Base-by-base conservation (phyloP, 2,888 invertebrate species). In the Eurytoma adleriae region DNA sequence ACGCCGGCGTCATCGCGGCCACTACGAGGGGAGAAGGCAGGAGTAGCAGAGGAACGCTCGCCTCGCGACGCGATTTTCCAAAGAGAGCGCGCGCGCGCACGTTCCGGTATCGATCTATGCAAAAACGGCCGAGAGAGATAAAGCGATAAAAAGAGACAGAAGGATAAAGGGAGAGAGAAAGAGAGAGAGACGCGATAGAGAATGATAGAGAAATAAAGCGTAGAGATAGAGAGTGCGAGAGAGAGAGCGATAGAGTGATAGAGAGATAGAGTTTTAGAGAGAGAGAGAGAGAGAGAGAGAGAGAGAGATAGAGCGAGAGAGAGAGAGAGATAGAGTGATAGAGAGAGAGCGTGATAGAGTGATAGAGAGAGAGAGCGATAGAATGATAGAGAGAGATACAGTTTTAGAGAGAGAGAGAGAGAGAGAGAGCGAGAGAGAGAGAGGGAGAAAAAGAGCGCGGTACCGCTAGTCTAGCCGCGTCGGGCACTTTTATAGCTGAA, bases 31-130 rank as follows among this genome's bases (percentile, higher is more conserved):
- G 18, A 66, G 66, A 18, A n/a, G 16, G 13, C 5, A 48, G 48
- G 30, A 48, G 64, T 18, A 13, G 20, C 57, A 18, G 20, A 50
- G 50, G 50, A 50, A 1, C 24, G 24, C 40, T 40, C 7, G 40
- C 54, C 54, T 54, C 16, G 54, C 54, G 54, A 40, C 54, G 13
- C 54, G 14, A 54, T 54, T 54, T 54, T 54, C 54, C 54, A n/a
- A 54, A 54, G 54, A 13, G 14, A 54, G n/a, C 54, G 54, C 54
- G 7, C 13, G 54, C 13, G 54, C 54, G 54, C 54, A 14, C 14
- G 54, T n/a, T 59, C 18, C n/a, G 40, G 40, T 30, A 48, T 66
- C 66, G 40, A 66, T 50, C 66, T 40, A 40, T 66, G 48, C 48
- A 59, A 59, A 59, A 59, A 59, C 13, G 20, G 13, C 20, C 18